Conservation (phyloP, 2,113 vertebrate species). For the Charina bottae region DNA sequence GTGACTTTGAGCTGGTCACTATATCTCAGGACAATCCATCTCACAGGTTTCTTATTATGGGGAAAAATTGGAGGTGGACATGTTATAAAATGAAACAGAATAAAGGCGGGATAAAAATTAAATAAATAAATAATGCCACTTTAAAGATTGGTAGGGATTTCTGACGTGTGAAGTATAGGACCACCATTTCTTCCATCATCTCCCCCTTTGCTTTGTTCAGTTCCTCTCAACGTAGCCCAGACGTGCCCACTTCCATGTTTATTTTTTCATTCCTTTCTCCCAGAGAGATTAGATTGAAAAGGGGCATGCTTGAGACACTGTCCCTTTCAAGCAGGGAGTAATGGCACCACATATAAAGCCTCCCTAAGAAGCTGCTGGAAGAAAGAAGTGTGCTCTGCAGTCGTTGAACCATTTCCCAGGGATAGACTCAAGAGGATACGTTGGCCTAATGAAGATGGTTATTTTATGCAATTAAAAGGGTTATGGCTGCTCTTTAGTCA, state of each 20-base stretch:
- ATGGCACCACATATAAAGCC: background rate
- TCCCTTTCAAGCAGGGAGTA: background rate
- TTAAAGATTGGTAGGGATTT: background rate
- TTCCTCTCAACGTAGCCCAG: background rate
- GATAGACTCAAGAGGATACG: constrained; percentile 20
- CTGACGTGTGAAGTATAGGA: background rate
- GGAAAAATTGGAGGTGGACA: background rate
- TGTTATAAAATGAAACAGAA: background rate
- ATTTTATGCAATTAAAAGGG: constrained; percentile 28
- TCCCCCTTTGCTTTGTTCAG: background rate
- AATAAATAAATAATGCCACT: background rate
- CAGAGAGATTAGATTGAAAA: background rate
- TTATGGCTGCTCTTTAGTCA: constrained; percentile 12
- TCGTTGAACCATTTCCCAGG: constrained; percentile 18
- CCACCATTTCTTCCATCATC: background rate
- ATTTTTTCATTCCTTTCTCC: background rate
- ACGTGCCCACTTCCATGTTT: background rate
- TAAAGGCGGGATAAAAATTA: too few species aligned
- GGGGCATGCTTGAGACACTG: accelerated
- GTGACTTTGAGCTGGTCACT: background rate
- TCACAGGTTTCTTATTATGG: background rate
- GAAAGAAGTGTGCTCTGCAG: background rate
- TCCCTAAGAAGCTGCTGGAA: background rate
- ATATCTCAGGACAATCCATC: background rate
- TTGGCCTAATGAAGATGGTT: constrained; percentile 19